Evolutionary conservation across 2,888 invertebrate species (phyloP).

Genomic region (Acanthosepion esculentum): DNA sequence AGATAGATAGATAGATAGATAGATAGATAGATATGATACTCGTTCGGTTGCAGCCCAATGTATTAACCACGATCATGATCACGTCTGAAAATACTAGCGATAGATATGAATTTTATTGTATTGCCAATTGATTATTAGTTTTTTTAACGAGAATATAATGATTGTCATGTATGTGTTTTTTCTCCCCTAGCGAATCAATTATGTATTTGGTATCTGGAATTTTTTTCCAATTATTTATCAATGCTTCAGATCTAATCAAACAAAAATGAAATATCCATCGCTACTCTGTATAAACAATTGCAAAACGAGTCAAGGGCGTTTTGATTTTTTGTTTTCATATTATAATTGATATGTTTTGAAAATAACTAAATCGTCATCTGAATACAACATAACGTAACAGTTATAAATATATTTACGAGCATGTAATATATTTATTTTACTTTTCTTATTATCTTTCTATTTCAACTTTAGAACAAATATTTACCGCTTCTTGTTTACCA

Average conservation of each 20-base stretch:
- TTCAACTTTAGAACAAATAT: background rate
- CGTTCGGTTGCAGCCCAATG: background rate
- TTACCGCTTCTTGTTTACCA: background rate
- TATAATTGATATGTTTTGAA: background rate
- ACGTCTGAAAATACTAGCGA: background rate
- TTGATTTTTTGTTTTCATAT: background rate
- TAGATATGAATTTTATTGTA: background rate
- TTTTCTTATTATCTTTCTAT: background rate
- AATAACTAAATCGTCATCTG: background rate
- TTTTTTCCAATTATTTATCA: background rate
- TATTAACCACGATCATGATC: background rate
- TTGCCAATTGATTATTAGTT: background rate
- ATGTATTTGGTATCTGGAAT: background rate
- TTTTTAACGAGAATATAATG: background rate
- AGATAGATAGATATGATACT: background rate
- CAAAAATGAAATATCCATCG: background rate
- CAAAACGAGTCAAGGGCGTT: background rate
- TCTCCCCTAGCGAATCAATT: background rate
- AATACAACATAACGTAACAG: background rate
- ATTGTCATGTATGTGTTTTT: background rate
- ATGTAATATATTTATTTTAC: background rate
- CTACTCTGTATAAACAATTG: background rate
- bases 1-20: background rate
- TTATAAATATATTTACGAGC: background rate
- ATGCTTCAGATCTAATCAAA: background rate